Percentiles rank a stretch among this genome's conserved stretches.
Evolutionary conservation across 2,113 vertebrate genomes (phyloP).

Genomic region (Geothlypis trichas): DNA sequence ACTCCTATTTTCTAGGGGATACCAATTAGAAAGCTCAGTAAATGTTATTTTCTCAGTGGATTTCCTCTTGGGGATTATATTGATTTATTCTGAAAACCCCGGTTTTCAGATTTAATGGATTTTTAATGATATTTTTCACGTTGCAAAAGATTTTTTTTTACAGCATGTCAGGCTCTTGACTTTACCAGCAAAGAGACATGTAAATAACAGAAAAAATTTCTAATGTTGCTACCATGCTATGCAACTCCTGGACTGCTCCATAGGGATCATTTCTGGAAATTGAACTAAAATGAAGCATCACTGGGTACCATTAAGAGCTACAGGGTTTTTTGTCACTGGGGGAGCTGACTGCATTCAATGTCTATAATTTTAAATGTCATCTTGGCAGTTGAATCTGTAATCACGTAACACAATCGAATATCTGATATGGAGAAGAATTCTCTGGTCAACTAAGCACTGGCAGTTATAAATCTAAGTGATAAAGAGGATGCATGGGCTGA

Average conservation of each 20-base stretch:
- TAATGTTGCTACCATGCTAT: not conserved
- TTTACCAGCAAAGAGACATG: not conserved
- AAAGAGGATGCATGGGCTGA: not conserved
- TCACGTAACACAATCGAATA: not conserved
- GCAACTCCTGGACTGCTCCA: not conserved
- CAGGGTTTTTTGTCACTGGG: not conserved
- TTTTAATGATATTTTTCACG: conserved; percentile 5
- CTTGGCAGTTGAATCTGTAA: not conserved
- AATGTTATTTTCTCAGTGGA: not conserved
- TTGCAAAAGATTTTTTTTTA: not conserved
- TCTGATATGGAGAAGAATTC: not conserved
- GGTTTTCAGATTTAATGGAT: conserved; percentile 12
- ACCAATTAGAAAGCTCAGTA: conserved; percentile 15
- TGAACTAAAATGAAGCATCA: not conserved
- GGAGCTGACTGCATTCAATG: not conserved
- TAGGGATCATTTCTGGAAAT: not conserved
- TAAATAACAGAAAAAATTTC: not conserved
- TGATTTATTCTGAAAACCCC: conserved; percentile 30
- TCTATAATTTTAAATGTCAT: conserved; percentile 9
- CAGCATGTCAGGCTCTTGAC: not conserved
- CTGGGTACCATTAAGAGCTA: not conserved
- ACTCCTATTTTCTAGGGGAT: not conserved
- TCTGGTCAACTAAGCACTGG: not conserved
- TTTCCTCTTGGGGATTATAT: not conserved
- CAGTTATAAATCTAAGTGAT: not conserved